Base-by-base conservation (phyloP, 2,113 vertebrate species). In the Thunnus thynnus region DNA sequence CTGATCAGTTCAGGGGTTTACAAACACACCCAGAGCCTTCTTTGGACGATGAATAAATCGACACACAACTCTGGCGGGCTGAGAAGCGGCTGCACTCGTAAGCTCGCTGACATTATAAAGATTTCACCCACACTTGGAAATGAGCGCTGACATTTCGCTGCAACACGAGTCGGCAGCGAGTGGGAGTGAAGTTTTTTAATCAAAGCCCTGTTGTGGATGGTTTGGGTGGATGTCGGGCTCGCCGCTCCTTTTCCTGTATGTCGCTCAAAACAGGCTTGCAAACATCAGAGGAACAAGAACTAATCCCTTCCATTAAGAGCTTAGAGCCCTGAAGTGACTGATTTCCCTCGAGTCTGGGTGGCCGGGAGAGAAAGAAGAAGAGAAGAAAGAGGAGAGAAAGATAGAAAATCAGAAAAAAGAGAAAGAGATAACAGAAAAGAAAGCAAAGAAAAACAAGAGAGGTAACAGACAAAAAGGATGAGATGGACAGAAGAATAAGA, bases 231-330 rank as follows among this genome's bases (percentile, higher is more conserved):
- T 62, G 83, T 84, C 66, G 81, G 76, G 17, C 57, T 44, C 12
- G 17, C 82, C 91, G 78, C 88, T 86, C 85, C 88, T 88, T 76
- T 91, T 90, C 89, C 84, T 92, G 73, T 76, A 78, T 78, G 83
- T 84, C 68, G 44, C 86, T 90, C 80, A 83, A 47, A 84, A 83
- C 71, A 70, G 27, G 64, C 76, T 55, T 17, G 60, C 13, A 77
- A 88, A 88, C 85, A 83, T 89, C 80, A 89, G 52, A 86, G 70
- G 80, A 73, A 55, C 67, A 48, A 44, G 48, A 76, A 10, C 72
- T 85, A 89, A 92, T 85, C 87, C 91, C 68, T 69, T 82, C 88
- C 85, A 92, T 92, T 91, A 92, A 88, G 65, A 78, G 88, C 77
- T 91, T 89, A 91, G 30, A 82, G 54, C 70, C 72, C 82, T 13